Conservation (phyloP, 2,888 invertebrate genomes). For the Lepidochrysops patricia region DNA sequence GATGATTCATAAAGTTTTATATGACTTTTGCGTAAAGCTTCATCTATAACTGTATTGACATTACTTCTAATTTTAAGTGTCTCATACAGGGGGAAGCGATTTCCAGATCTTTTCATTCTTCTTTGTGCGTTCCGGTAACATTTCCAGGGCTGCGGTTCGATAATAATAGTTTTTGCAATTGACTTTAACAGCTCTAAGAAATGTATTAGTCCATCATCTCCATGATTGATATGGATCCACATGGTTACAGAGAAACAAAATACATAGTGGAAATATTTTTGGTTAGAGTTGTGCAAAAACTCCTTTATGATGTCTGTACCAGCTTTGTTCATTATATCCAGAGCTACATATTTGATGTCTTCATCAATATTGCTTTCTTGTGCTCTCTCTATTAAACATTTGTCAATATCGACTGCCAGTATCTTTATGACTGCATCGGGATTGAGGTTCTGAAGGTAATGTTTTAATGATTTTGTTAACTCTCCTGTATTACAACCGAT, state of each 20-base stretch:
- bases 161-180: slow-evolving; percentile 74
- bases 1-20: slow-evolving; percentile 72
- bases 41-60: slow-evolving; percentile 77
- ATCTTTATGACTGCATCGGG: slow-evolving; percentile 50
- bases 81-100: slow-evolving; percentile 75
- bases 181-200: slow-evolving; percentile 76
- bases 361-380: slow-evolving; percentile 57
- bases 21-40: slow-evolving; percentile 47
- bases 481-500: slow-evolving; percentile 88
- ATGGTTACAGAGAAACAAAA: slow-evolving; percentile 91
- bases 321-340: slow-evolving; percentile 74
- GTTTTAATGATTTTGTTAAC: slow-evolving; percentile 76
- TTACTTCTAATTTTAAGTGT: slow-evolving; percentile 75
- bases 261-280: slow-evolving; percentile 75
- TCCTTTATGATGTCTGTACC: slow-evolving; percentile 47
- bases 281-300: slow-evolving; percentile 58
- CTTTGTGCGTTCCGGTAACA: slow-evolving; percentile 86
- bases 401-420: slow-evolving; percentile 85
- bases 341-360: slow-evolving; percentile 70
- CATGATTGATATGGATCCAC: slow-evolving; percentile 93
- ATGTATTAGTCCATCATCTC: slow-evolving; percentile 79
- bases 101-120: slow-evolving; percentile 78
- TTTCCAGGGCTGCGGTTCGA: slow-evolving; percentile 91
- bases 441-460: slow-evolving; percentile 61
- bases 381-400: slow-evolving; percentile 79